A percentile compares a stretch with the other conserved stretches of the same genome.
These are phyloP conservation scores for Panthera leo DNA, from an alignment of 2,113 vertebrate genomes.

Conservation along the genomic window DNA sequence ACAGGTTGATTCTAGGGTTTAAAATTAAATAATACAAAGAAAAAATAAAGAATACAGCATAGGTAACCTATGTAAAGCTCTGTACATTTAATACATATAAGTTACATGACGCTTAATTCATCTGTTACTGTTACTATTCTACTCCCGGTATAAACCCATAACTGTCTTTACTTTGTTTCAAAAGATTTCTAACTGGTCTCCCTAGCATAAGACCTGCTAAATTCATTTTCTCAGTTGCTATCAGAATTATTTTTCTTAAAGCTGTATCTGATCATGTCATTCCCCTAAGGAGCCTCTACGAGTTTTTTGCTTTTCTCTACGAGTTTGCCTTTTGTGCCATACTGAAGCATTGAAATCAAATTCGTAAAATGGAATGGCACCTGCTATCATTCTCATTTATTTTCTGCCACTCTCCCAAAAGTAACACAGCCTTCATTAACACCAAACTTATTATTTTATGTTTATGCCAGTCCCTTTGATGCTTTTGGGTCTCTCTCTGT, in stretches of 20 bases:
- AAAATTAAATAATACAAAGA: background rate
- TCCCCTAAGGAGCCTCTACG: background rate
- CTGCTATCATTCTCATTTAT: background rate
- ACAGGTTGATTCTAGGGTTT: background rate
- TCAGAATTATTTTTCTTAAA: constrained; percentile 33
- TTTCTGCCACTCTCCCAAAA: background rate
- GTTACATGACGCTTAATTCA: background rate
- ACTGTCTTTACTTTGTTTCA: background rate
- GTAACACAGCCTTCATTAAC: background rate
- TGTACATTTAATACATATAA: background rate
- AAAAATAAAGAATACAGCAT: background rate
- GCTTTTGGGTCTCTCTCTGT: background rate
- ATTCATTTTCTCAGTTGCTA: background rate
- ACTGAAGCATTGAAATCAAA: background rate
- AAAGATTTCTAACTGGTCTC: background rate
- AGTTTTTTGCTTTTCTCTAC: background rate
- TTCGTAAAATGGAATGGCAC: background rate
- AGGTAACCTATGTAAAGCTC: background rate
- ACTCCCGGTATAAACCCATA: background rate
- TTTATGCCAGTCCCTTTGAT: background rate
- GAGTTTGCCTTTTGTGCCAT: background rate
- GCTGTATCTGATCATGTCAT: background rate
- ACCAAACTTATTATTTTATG: background rate
- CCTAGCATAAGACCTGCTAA: background rate
- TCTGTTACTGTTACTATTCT: background rate